Evolutionary conservation across 2,888 invertebrate genomes (phyloP).

Genomic region (Brachypterus glaber): DNA sequence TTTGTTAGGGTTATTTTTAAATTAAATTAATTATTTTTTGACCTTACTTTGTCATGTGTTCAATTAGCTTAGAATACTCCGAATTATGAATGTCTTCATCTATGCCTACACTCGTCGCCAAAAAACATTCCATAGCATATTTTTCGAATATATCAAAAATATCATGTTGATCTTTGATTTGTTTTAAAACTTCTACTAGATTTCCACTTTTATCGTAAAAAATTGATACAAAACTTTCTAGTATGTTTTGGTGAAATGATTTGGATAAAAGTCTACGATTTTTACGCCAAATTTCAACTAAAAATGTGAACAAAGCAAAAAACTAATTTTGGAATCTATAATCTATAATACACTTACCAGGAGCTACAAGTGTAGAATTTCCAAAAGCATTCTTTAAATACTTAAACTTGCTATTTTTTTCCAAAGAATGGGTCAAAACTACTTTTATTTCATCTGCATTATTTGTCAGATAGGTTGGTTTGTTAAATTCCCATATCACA

Average conservation of each 20-base stretch:
- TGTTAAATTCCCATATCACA: neutral
- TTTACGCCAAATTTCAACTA: neutral
- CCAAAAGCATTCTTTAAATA: neutral
- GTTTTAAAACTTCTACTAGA: conserved; percentile 1
- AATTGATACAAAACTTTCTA: conserved; percentile 1
- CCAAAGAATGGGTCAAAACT: neutral
- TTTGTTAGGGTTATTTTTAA: no score
- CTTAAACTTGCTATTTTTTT: neutral
- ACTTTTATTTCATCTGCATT: neutral
- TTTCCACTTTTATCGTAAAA: neutral
- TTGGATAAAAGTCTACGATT: neutral
- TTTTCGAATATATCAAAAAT: neutral
- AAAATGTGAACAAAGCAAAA: neutral
- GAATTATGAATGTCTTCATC: neutral
- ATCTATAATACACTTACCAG: no score
- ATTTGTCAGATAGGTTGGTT: neutral
- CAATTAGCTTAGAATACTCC: no score
- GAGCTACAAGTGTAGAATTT: neutral
- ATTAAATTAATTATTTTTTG: no score
- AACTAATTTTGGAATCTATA: neutral
- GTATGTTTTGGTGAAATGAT: conserved; percentile 2
- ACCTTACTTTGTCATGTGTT: no score
- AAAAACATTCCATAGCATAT: neutral
- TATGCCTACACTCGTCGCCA: neutral
- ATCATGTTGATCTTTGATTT: neutral